These are phyloP conservation scores for Tryphoninae sp. DNA, from an alignment of 2,888 invertebrate species.

Conservation along the genomic window DNA sequence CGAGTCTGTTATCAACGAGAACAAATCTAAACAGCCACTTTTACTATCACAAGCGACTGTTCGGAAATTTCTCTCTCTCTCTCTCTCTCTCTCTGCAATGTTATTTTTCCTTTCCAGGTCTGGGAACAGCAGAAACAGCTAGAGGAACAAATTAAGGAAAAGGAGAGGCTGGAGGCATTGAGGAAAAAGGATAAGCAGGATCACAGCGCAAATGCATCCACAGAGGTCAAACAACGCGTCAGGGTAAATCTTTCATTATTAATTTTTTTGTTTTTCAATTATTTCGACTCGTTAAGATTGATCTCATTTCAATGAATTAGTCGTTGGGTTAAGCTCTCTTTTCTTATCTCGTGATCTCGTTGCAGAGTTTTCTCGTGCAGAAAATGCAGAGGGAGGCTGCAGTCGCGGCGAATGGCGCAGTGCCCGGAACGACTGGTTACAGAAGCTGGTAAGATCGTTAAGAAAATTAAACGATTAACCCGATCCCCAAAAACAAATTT, in stretches of 20 bases:
- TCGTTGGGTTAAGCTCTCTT: background rate
- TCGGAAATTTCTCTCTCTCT: slow-evolving; percentile 15
- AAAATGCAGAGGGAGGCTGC: slow-evolving; percentile 91
- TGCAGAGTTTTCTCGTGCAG: slow-evolving; percentile 90
- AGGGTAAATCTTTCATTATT: slow-evolving; percentile 84
- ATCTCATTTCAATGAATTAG: slow-evolving; percentile 2
- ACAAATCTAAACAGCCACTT: slow-evolving; percentile 45
- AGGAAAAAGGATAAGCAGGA: slow-evolving; percentile 97
- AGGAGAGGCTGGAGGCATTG: slow-evolving; percentile 92
- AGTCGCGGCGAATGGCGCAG: slow-evolving; percentile 85
- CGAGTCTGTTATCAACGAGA: slow-evolving; percentile 41
- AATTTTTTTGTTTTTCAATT: background rate
- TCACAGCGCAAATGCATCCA: slow-evolving; percentile 97
- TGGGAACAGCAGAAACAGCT: slow-evolving; percentile 95
- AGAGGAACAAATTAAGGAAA: slow-evolving; percentile 90
- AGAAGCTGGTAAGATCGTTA: slow-evolving; percentile 87
- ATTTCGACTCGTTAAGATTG: too few relatives aligned
- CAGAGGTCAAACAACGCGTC: slow-evolving; percentile 97
- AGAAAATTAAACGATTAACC: background rate
- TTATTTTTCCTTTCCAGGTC: slow-evolving; percentile 83
- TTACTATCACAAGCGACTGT: slow-evolving; percentile 41
- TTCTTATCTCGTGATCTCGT: slow-evolving; percentile 6
- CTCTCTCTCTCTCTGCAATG: background rate
- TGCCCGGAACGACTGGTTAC: slow-evolving; percentile 87
- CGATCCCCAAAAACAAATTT: slow-evolving; percentile 12